Percentiles rank a stretch among this genome's conserved stretches.
These are phyloP conservation scores for Crossocerus cetratus DNA, from an alignment of 2,888 invertebrate genomes.

Conservation along the genomic window DNA sequence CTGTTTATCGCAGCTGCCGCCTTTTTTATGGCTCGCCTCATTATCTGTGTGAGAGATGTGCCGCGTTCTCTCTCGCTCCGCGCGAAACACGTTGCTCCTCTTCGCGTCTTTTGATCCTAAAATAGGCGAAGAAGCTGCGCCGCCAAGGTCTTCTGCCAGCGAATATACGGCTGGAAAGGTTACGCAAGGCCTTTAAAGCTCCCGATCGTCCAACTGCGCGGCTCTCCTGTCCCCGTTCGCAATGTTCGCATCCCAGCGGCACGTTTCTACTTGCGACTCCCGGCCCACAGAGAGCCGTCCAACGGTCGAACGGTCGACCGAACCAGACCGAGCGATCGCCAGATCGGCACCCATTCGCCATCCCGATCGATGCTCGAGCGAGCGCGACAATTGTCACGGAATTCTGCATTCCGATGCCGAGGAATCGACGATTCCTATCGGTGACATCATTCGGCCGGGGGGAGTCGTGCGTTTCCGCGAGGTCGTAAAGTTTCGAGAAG, in stretches of 20 bases:
- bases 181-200: conserved; percentile 42
- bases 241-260: too few relatives aligned
- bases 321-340: background rate
- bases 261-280: background rate
- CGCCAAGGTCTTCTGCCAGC: conserved; percentile 37
- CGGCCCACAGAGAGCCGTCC: too few relatives aligned
- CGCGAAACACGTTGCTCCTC: too few relatives aligned
- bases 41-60: conserved; percentile 38
- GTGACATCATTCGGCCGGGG: conserved; percentile 13
- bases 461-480: too few relatives aligned
- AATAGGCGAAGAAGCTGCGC: conserved; percentile 43
- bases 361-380: too few relatives aligned
- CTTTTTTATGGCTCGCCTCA: conserved; percentile 36
- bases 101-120: conserved; percentile 39
- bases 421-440: conserved; percentile 17
- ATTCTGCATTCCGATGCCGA: too few relatives aligned
- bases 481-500: too few relatives aligned
- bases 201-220: conserved; percentile 3
- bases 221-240: conserved; percentile 1
- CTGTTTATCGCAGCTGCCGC: conserved; percentile 39
- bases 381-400: too few relatives aligned
- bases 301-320: background rate
- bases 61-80: conserved; percentile 11
- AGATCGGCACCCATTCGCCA: conserved; percentile 8
- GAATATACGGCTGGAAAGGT: conserved; percentile 45